Evolutionary conservation across 2,797 vertebrate species (phyloP).

Genomic region (Dipus sagitta): DNA sequence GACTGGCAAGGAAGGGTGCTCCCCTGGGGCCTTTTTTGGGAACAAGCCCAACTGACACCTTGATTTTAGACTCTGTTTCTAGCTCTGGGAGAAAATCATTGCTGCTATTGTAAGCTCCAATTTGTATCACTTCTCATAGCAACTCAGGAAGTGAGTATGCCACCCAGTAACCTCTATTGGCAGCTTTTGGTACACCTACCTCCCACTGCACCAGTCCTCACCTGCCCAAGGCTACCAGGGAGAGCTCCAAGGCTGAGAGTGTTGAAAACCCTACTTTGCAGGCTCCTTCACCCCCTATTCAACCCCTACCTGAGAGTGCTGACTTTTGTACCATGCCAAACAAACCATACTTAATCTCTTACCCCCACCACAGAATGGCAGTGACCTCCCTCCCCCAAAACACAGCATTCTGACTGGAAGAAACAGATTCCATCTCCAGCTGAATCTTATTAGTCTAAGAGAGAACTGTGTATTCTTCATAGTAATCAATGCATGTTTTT

Average conservation of each 20-base stretch:
- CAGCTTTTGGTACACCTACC: not conserved
- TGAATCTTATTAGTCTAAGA: not conserved
- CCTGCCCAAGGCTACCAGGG: not conserved
- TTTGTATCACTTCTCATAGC: not conserved
- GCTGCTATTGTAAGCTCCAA: not conserved
- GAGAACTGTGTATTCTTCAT: not conserved
- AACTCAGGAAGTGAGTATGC: not conserved
- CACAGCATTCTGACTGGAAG: not conserved
- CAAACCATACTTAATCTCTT: not conserved
- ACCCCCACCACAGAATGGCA: fast-evolving
- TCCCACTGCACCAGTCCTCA: not conserved
- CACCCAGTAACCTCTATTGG: not conserved
- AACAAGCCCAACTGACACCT: not conserved
- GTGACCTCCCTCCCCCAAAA: not conserved
- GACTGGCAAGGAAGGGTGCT: not conserved
- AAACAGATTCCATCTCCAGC: not conserved
- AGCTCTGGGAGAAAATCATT: too few species aligned
- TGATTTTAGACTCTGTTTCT: not conserved
- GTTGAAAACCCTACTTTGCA: not conserved
- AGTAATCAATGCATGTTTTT: not conserved
- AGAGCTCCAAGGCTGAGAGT: not conserved
- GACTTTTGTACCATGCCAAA: not conserved
- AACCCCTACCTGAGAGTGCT: not conserved
- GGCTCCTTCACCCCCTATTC: not conserved
- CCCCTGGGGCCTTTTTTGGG: not conserved